Conservation (phyloP, 2,888 invertebrate species). For the Helicoverpa assulta region DNA sequence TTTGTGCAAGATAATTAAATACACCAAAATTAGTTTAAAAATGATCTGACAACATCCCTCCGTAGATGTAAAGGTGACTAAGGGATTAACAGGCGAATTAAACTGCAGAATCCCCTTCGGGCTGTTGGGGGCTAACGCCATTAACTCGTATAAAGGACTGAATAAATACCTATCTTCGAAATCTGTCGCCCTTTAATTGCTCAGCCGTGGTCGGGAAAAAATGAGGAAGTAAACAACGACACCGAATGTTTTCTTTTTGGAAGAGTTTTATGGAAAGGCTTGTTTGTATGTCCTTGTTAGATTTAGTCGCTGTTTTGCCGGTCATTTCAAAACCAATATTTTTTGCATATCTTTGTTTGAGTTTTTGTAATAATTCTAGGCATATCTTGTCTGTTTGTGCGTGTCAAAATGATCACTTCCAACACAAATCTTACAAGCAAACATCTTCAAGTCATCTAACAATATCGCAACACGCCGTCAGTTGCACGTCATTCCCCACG, state of each 20-base stretch:
- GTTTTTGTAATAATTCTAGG: too few species aligned
- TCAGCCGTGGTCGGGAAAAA: not conserved
- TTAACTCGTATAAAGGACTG: not conserved
- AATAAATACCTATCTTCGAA: constrained; percentile 9
- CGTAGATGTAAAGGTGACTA: constrained; percentile 2
- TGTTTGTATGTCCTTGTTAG: too few species aligned
- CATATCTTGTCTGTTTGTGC: too few species aligned
- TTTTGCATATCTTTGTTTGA: too few species aligned
- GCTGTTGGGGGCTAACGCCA: not conserved
- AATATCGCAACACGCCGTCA: not conserved
- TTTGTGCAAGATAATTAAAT: constrained; percentile 1
- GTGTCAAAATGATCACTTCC: too few species aligned
- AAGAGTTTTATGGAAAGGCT: too few species aligned
- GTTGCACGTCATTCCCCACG: not conserved
- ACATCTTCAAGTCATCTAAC: not conserved
- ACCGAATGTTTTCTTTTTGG: too few species aligned
- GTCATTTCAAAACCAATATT: too few species aligned
- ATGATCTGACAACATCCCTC: not conserved
- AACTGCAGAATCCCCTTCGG: not conserved
- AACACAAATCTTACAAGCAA: not conserved
- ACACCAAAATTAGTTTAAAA: constrained; percentile 1
- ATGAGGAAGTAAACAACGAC: too few species aligned
- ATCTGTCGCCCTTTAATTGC: not conserved
- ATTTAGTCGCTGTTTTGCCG: too few species aligned
- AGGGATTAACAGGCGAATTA: constrained; percentile 17